Evolutionary conservation across 2,888 invertebrate genomes (phyloP).

Genomic region (Osmoderma eremita): DNA sequence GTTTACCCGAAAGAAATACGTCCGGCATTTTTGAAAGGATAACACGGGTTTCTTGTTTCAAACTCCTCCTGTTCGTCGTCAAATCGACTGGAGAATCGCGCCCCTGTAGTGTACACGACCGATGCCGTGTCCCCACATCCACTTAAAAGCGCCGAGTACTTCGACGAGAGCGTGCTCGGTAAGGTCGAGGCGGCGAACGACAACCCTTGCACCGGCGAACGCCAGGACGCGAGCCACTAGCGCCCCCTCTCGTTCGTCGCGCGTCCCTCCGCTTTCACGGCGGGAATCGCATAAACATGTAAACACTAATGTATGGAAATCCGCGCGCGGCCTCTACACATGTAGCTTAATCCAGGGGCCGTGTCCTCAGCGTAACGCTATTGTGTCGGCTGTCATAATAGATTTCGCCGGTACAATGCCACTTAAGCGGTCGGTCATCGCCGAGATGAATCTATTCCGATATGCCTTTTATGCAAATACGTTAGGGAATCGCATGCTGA

Average conservation of each 20-base stretch:
- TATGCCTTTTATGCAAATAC: slow-evolving; percentile 7
- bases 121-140: slow-evolving; percentile 48
- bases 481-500: background rate
- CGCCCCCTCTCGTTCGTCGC: slow-evolving; percentile 31
- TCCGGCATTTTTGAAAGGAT: slow-evolving; percentile 3
- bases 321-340: slow-evolving; percentile 43
- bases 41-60: slow-evolving; percentile 12
- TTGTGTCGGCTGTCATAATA: slow-evolving; percentile 37
- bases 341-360: slow-evolving; percentile 41
- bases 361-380: slow-evolving; percentile 26
- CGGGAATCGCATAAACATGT: slow-evolving; percentile 59
- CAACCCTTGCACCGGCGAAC: slow-evolving; percentile 40
- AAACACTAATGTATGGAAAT: slow-evolving; percentile 60
- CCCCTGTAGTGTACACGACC: slow-evolving; percentile 51
- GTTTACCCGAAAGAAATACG: background rate
- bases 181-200: slow-evolving; percentile 43
- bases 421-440: slow-evolving; percentile 30
- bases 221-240: slow-evolving; percentile 47
- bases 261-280: slow-evolving; percentile 41
- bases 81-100: slow-evolving; percentile 64
- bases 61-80: slow-evolving; percentile 53
- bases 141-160: slow-evolving; percentile 55
- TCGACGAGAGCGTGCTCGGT: slow-evolving; percentile 47
- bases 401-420: slow-evolving; percentile 34
- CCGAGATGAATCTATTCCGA: slow-evolving; percentile 15